A percentile compares a stretch with the other conserved stretches of the same genome.
These are phyloP conservation scores for Aleiodes alternator DNA, from an alignment of 2,888 invertebrate species.

Conservation along the genomic window DNA sequence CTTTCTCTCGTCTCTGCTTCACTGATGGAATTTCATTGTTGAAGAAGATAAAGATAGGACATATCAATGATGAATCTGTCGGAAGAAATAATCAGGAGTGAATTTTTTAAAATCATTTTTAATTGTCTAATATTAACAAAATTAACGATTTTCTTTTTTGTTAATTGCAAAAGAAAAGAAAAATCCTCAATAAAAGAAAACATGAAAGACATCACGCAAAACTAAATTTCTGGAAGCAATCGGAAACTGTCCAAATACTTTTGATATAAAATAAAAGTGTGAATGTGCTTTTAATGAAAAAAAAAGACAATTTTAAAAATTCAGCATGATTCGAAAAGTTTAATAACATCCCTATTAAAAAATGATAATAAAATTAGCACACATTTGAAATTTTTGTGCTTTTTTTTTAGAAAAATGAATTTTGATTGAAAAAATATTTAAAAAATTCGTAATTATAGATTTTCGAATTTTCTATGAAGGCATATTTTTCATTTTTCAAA, in stretches of 20 bases:
- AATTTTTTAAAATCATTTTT: slow-evolving; percentile 24
- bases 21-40: slow-evolving; percentile 15
- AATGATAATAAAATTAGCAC: neutral
- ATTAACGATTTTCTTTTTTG: slow-evolving; percentile 6
- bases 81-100: neutral
- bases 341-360: slow-evolving; percentile 21
- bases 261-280: slow-evolving; percentile 32
- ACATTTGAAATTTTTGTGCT: no score
- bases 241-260: slow-evolving; percentile 41
- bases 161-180: neutral
- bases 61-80: slow-evolving; percentile 26
- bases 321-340: slow-evolving; percentile 14
- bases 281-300: slow-evolving; percentile 22
- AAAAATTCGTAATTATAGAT: no score
- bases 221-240: neutral
- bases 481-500: no score
- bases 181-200: slow-evolving; percentile 2
- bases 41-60: slow-evolving; percentile 22
- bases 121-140: neutral
- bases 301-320: slow-evolving; percentile 21
- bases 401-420: no score
- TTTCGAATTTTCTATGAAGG: no score
- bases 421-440: no score
- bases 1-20: slow-evolving; percentile 29
- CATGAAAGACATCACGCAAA: slow-evolving; percentile 12